Evolutionary conservation across 2,888 invertebrate genomes (phyloP).

Genomic region (Rotaria sp.): DNA sequence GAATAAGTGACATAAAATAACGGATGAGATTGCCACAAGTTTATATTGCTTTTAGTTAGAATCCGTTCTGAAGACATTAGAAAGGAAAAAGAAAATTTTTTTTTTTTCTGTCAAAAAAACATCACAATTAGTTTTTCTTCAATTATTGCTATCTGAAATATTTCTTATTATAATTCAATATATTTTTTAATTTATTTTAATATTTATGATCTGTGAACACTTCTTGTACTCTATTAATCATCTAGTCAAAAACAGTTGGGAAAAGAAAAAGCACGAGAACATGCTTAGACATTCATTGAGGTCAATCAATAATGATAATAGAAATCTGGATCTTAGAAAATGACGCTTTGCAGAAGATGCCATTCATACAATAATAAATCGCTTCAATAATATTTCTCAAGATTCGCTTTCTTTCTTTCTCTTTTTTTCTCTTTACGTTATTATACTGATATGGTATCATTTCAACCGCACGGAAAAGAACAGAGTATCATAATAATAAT

Average conservation of each 20-base stretch:
- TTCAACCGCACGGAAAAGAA: neutral
- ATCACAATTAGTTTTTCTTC: too few relatives aligned
- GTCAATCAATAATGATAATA: neutral
- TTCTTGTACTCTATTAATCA: too few relatives aligned
- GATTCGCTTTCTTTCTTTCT: neutral
- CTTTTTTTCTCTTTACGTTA: neutral
- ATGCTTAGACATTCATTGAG: neutral
- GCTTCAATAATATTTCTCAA: neutral
- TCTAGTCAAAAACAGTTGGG: too few relatives aligned
- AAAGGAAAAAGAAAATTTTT: too few relatives aligned
- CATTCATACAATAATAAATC: neutral
- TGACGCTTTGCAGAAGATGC: neutral
- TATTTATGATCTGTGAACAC: too few relatives aligned
- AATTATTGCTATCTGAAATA: too few relatives aligned
- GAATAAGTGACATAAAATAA: neutral
- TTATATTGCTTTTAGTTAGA: neutral
- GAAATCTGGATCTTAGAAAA: neutral
- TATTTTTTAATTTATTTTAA: too few relatives aligned
- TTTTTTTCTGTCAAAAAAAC: too few relatives aligned
- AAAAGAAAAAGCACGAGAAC: too few relatives aligned
- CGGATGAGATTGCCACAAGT: neutral
- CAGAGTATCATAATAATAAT: neutral
- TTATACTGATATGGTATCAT: neutral
- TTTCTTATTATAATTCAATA: too few relatives aligned
- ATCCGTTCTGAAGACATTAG: too few relatives aligned